phyloP scores from a whole-genome alignment of 2,797 vertebrate species.

The Clarias platycephalus region DNA sequence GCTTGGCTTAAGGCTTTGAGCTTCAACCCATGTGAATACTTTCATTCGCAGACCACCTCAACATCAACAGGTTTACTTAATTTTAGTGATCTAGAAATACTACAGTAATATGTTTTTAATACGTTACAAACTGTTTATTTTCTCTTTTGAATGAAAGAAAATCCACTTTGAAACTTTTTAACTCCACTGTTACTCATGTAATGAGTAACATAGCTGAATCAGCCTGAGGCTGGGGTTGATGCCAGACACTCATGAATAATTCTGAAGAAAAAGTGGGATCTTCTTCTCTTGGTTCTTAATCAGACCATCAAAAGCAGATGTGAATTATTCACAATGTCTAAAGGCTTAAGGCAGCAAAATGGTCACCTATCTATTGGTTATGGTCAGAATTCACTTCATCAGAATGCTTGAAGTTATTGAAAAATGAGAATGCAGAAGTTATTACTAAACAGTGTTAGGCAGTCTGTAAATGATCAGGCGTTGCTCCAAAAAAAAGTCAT shows the following conservation, averaged over 20 bases:
- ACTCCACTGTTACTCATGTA: background rate
- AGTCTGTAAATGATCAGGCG: too few relatives aligned
- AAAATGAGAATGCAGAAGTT: too few relatives aligned
- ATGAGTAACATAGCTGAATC: background rate
- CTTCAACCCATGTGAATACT: background rate
- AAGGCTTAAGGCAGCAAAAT: background rate
- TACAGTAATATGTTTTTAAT: background rate
- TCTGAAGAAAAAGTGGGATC: background rate
- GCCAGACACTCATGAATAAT: slow-evolving; percentile 4
- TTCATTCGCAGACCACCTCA: background rate
- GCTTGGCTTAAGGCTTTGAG: background rate
- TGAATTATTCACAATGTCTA: background rate
- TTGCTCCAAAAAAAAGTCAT: background rate
- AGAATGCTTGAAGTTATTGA: background rate
- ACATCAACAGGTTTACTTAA: background rate
- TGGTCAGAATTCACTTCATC: background rate
- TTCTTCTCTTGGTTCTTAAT: background rate
- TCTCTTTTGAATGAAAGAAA: background rate
- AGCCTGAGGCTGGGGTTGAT: background rate
- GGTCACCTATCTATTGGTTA: background rate
- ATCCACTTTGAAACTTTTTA: background rate
- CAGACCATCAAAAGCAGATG: slow-evolving; percentile 14
- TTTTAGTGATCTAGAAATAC: background rate
- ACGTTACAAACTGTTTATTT: background rate
- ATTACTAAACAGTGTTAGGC: too few relatives aligned